Evolutionary conservation across 30 jellyfish, hydroid and myxozoan species (phyloP).

Genomic region (Mastigias papua): DNA sequence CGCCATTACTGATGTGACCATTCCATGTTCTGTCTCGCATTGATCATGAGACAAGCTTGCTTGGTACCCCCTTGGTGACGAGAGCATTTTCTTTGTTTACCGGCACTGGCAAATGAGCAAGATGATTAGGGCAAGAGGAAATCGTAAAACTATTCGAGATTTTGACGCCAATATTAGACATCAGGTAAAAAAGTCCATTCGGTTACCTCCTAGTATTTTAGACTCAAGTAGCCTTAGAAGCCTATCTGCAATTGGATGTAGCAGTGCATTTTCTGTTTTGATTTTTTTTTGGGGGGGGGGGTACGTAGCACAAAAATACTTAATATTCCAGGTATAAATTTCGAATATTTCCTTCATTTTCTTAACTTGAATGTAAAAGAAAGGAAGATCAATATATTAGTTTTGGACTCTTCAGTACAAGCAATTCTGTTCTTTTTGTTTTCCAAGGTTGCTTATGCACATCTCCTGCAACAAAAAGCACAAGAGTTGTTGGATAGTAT

Average conservation of each 20-base stretch:
- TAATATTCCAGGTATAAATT: no score
- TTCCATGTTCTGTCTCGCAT: background rate
- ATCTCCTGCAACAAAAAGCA: constrained; percentile 35
- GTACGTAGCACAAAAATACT: no score
- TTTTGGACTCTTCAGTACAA: no score
- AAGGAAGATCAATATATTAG: no score
- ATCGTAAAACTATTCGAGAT: background rate
- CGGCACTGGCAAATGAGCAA: background rate
- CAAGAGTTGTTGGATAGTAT: constrained; percentile 12
- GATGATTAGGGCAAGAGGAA: background rate
- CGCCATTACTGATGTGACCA: constrained; percentile 25
- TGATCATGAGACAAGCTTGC: constrained; percentile 25
- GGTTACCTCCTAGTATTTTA: no score
- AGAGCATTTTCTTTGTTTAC: background rate
- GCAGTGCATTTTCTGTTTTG: no score
- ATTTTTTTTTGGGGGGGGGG: no score
- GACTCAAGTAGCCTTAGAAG: no score
- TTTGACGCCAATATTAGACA: background rate
- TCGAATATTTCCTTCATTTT: no score
- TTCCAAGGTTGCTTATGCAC: constrained; percentile 18
- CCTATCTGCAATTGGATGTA: no score
- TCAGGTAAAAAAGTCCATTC: no score
- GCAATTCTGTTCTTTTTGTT: background rate
- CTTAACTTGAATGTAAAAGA: no score
- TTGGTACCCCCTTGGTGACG: constrained; percentile 29